phyloP scores from a whole-genome alignment of 2,797 vertebrate species.

The Selene dorsalis region DNA sequence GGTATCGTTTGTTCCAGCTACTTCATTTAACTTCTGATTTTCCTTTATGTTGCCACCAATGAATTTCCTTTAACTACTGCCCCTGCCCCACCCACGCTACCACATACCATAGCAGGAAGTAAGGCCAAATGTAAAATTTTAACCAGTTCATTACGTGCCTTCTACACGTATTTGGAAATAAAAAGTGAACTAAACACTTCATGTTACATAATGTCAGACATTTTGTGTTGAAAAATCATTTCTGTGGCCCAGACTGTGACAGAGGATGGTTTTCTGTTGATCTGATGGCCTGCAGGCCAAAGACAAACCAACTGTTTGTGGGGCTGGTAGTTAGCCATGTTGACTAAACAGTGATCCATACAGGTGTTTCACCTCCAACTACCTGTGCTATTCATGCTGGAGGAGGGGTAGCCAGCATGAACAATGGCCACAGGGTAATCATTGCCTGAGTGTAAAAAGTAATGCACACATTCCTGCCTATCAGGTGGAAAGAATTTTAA shows the following conservation, averaged over 20 bases:
- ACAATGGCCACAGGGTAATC: constrained; percentile 42
- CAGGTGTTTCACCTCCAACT: constrained; percentile 65
- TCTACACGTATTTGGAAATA: neutral
- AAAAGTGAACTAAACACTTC: neutral
- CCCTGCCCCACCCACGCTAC: neutral
- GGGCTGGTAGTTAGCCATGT: constrained; percentile 29
- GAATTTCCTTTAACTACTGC: neutral
- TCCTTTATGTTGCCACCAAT: neutral
- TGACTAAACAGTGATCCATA: constrained; percentile 53
- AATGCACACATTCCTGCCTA: neutral
- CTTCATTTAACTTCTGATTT: neutral
- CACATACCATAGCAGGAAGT: neutral
- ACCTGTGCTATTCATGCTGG: constrained; percentile 7
- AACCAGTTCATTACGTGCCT: neutral
- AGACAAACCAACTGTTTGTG: constrained; percentile 10
- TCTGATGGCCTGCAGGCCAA: neutral
- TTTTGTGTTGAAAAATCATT: neutral
- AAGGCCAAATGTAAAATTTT: neutral
- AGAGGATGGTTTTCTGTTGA: neutral
- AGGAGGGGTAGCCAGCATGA: neutral
- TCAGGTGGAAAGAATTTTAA: neutral
- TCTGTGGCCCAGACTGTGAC: neutral
- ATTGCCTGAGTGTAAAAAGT: constrained; percentile 24
- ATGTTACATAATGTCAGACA: neutral
- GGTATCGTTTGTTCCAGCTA: neutral